Evolutionary conservation across 1,140 invertebrate species (phyloP), one percentile per base, ranked within the genome.

Genomic region (Drosophila ficusphila): DNA sequence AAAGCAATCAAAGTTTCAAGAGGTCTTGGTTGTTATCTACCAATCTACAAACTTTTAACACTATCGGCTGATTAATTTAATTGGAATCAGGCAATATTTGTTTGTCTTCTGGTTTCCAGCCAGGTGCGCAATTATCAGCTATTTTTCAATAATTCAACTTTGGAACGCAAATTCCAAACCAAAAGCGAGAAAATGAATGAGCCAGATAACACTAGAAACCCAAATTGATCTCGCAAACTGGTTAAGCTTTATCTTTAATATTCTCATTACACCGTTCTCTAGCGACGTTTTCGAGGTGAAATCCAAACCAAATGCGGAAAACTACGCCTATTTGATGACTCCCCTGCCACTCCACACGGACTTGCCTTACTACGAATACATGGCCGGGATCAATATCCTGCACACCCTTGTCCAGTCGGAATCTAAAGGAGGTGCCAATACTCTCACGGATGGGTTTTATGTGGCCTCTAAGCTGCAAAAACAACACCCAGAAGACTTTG

Each of bases 341-440:
- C 92, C 93, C 49, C 90, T 96, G 42, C 94, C 95, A 61, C 91
- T 95, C 33, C 95, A 95, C 72, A 94, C 93, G 6, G 95, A 95
- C 90, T 92, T 96, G 62, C 95, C 95, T 0, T 96, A 95, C 73
- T 95, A 95, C 72, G 93, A 95, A 57, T 95, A 95, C 75, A 94
- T 93, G 57, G 95, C 95, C 0, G 95, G 95, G 41, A 94, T 94
- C 0, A 95, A 95, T 62, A 89, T 95, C 52, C 86, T 96, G 5
- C 95, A 95, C 61, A 95, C 94, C 72, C 89, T 95, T 3, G 92
- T 93, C 9, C 95, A 96, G 90, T 93, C 94, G 3, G 69, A 91
- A 8, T 92, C 93, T 2, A 47, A 91, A 2, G 95, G 95, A 0
- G 95, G 94, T 0, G 93, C 94, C 39, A 95, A 94, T 73, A 89